Percentiles rank a stretch among this genome's conserved stretches.
These are phyloP conservation scores for Herpailurus yagouaroundi DNA, from an alignment of 2,113 vertebrate species.

Conservation along the genomic window DNA sequence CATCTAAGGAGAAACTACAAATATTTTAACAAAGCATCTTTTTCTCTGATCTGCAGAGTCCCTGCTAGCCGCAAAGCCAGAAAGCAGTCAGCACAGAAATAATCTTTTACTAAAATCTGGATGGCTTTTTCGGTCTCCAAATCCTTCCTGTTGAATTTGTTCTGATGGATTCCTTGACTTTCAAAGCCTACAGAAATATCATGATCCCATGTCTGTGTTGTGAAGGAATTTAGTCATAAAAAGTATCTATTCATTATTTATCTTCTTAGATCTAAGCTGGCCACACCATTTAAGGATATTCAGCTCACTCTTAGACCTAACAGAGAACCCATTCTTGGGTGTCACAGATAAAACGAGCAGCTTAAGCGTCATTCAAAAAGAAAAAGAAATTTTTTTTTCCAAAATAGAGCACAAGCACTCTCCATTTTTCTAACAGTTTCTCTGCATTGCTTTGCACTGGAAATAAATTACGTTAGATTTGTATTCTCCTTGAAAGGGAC, in stretches of 20 bases:
- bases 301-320: background rate
- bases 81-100: conserved; percentile 40
- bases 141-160: conserved; percentile 5
- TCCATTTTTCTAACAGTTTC: background rate
- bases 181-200: conserved; percentile 40
- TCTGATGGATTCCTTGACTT: conserved; percentile 12
- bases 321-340: background rate
- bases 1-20: conserved; percentile 45
- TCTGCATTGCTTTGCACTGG: background rate
- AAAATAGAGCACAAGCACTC: background rate
- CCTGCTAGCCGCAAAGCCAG: background rate
- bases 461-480: background rate
- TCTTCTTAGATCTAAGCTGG: background rate
- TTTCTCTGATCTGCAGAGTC: conserved; percentile 41
- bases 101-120: background rate
- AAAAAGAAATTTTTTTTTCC: background rate
- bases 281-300: background rate
- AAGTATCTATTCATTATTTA: background rate
- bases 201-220: background rate
- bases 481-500: background rate
- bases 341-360: background rate
- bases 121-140: background rate
- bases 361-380: background rate
- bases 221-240: conserved; percentile 25
- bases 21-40: conserved; percentile 46